Conservation (phyloP, 2,888 invertebrate genomes). For the Ptilodon capucinus region DNA sequence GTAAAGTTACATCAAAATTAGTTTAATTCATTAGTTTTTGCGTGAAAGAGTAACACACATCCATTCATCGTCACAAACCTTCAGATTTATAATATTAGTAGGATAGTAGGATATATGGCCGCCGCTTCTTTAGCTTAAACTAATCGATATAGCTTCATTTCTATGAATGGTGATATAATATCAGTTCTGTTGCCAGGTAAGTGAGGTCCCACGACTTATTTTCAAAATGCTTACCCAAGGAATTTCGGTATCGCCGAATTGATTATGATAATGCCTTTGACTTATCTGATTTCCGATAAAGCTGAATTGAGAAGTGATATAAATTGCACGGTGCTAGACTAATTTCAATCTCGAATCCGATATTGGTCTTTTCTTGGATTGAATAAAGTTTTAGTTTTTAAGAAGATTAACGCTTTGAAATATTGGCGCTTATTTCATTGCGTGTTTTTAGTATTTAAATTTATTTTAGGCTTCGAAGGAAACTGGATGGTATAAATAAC, state of each 20-base stretch:
- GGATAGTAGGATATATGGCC: neutral
- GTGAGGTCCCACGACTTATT: conserved; percentile 37
- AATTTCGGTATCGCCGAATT: conserved; percentile 22
- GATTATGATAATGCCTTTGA: conserved; percentile 38
- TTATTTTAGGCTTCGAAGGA: neutral
- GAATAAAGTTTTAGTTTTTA: no score
- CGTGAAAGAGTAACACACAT: no score
- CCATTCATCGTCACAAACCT: no score
- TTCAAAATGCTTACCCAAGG: conserved; percentile 29
- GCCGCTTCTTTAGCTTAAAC: conserved; percentile 8
- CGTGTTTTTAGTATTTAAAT: neutral
- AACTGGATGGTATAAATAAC: neutral
- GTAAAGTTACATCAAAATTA: no score
- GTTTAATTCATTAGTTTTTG: no score
- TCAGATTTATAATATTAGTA: no score
- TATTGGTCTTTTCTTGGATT: neutral
- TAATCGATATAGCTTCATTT: conserved; percentile 41
- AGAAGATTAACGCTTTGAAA: neutral
- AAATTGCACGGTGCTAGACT: conserved; percentile 10
- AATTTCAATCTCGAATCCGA: conserved; percentile 12
- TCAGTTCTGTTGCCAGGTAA: conserved; percentile 57
- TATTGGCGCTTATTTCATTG: neutral
- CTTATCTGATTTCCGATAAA: conserved; percentile 24
- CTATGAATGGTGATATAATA: conserved; percentile 47
- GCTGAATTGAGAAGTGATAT: conserved; percentile 12